Conservation (phyloP, 2,888 invertebrate species). For the Chloroclysta siterata region DNA sequence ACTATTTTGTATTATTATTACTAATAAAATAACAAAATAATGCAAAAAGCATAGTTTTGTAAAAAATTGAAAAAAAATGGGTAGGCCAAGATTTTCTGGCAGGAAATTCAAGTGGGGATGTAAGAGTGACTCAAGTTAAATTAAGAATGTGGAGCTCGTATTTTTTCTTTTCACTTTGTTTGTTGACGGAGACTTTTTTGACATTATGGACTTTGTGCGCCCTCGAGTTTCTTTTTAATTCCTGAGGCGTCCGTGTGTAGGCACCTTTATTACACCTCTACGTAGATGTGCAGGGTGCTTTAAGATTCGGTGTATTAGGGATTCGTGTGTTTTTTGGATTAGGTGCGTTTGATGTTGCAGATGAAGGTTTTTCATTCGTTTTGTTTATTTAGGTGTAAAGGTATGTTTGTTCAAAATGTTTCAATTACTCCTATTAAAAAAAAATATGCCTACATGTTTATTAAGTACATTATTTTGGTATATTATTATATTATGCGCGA, state of each 20-base stretch:
- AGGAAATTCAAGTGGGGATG: constrained; percentile 70
- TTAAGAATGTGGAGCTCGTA: constrained; percentile 83
- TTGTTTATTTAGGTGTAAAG: constrained; percentile 68
- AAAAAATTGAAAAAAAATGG: too few species aligned
- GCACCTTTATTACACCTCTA: constrained; percentile 66
- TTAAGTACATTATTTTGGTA: too few species aligned
- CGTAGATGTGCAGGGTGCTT: constrained; percentile 57
- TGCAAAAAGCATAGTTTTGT: neutral
- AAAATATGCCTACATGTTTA: too few species aligned
- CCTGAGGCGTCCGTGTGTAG: constrained; percentile 77
- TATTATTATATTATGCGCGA: too few species aligned
- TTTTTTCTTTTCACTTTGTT: constrained; percentile 76
- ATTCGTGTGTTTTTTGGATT: constrained; percentile 81
- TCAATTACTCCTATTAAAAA: neutral
- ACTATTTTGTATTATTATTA: too few species aligned
- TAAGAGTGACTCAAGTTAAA: constrained; percentile 84
- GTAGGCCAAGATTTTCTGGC: constrained; percentile 49
- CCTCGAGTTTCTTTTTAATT: constrained; percentile 71
- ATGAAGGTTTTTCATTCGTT: constrained; percentile 72
- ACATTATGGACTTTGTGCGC: constrained; percentile 79
- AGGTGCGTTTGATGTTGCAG: constrained; percentile 74
- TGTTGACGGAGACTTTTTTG: constrained; percentile 82
- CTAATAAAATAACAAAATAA: too few species aligned
- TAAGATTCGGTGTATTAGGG: constrained; percentile 70
- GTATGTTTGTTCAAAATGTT: neutral